phyloP scores from a whole-genome alignment of 1,140 invertebrate species.

The Trachymyrmex cornetzi region DNA sequence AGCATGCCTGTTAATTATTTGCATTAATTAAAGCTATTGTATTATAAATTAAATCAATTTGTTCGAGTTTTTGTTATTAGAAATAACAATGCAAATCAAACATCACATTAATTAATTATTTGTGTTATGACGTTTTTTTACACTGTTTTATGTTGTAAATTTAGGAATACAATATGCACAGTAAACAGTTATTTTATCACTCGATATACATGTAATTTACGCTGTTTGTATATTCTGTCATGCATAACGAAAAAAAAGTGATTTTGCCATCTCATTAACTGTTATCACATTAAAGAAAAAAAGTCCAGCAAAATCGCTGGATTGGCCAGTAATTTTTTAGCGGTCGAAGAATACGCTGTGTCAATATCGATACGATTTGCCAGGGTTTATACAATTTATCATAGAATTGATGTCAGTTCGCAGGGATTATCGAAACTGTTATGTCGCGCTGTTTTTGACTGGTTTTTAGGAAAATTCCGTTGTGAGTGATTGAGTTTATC shows the following conservation, averaged over 20 bases:
- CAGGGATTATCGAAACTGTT: neutral
- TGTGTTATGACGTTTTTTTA: neutral
- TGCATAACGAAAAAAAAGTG: neutral
- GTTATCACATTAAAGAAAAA: constrained; percentile 18
- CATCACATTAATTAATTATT: neutral
- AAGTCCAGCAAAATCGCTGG: neutral
- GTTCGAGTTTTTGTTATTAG: neutral
- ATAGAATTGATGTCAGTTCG: neutral
- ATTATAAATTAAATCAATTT: neutral
- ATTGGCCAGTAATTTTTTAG: constrained; percentile 14
- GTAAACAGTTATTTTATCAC: neutral
- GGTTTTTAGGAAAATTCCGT: neutral
- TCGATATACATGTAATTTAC: neutral
- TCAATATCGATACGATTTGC: neutral
- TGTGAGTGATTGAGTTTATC: neutral
- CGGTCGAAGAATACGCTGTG: neutral
- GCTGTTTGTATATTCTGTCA: neutral
- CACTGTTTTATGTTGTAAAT: neutral
- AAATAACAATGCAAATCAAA: neutral
- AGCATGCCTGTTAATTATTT: too few relatives aligned
- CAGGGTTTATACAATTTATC: neutral
- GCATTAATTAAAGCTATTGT: too few relatives aligned
- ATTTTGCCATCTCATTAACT: neutral
- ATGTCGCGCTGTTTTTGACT: neutral
- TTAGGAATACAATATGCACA: neutral